phyloP scores from a whole-genome alignment of 2,113 vertebrate species.

The Naja naja region DNA sequence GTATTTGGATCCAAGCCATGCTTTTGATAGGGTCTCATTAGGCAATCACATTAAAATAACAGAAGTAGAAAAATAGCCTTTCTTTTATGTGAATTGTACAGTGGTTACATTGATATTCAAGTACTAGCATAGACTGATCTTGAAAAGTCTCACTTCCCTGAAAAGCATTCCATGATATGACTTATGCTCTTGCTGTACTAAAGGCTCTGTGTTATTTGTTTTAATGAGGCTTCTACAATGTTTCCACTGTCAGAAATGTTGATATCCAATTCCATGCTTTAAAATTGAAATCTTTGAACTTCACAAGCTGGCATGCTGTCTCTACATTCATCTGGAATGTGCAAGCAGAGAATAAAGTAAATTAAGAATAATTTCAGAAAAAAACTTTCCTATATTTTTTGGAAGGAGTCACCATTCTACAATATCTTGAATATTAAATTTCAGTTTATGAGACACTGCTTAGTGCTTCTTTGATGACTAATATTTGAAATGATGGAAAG shows the following conservation, averaged over 20 bases:
- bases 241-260: not conserved
- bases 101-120: not conserved
- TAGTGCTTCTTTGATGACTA: not conserved
- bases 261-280: not conserved
- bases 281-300: not conserved
- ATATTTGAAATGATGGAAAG: not conserved
- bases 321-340: not conserved
- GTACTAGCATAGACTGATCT: not conserved
- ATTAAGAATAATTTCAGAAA: not conserved
- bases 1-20: conserved; percentile 45
- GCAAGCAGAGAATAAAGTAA: not conserved
- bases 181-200: not conserved
- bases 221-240: not conserved
- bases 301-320: not conserved
- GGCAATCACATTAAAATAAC: conserved; percentile 33
- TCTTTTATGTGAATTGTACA: conserved; percentile 18
- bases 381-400: not conserved
- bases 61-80: not conserved
- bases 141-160: conserved; percentile 42
- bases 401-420: not conserved
- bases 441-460: not conserved
- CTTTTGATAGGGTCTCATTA: conserved; percentile 47
- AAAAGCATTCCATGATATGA: not conserved
- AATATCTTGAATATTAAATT: not conserved
- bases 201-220: not conserved